Evolutionary conservation across 2,888 invertebrate genomes (phyloP).

Genomic region (Stenodema calcarata): DNA sequence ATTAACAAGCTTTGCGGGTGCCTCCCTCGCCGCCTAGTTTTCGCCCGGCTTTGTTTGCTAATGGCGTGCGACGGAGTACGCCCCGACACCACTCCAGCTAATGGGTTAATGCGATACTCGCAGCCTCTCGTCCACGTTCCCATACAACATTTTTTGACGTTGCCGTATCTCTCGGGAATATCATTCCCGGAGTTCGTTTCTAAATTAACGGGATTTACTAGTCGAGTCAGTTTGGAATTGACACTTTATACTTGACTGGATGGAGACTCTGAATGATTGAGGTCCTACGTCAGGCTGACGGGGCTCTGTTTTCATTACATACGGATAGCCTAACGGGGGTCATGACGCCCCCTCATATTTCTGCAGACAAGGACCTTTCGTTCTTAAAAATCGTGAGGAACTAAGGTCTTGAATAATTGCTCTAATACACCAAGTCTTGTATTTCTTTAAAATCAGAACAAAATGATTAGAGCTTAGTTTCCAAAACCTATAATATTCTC

Average conservation of each 20-base stretch:
- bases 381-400: too few relatives aligned
- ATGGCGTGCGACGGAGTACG: slow-evolving; percentile 4
- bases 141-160: not conserved
- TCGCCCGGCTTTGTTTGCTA: not conserved
- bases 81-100: slow-evolving; percentile 1
- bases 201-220: not conserved
- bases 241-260: not conserved
- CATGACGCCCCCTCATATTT: too few relatives aligned
- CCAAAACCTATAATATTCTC: too few relatives aligned
- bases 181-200: not conserved
- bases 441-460: too few relatives aligned
- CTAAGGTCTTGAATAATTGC: too few relatives aligned
- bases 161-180: not conserved
- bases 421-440: too few relatives aligned
- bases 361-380: too few relatives aligned
- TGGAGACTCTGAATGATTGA: too few relatives aligned
- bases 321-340: too few relatives aligned
- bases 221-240: not conserved
- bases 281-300: too few relatives aligned
- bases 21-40: not conserved
- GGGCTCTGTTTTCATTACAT: too few relatives aligned
- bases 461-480: too few relatives aligned
- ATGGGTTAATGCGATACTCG: slow-evolving; percentile 30
- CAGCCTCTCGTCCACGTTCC: not conserved
- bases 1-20: not conserved